phyloP scores from a whole-genome alignment of 2,888 invertebrate genomes.

The Merodon equestris region DNA sequence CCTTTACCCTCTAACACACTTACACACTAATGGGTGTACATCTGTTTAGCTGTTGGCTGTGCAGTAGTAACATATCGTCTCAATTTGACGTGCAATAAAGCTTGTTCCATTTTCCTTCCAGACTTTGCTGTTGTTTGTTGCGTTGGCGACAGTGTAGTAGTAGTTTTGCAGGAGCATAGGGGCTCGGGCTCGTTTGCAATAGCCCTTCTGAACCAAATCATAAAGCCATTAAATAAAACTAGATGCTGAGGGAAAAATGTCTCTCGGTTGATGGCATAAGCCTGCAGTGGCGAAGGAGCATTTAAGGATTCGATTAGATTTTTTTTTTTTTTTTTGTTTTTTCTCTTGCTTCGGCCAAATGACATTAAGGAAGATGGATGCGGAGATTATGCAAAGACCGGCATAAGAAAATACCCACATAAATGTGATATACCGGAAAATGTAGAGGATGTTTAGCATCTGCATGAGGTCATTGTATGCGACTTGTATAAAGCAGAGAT shows the following conservation, averaged over 20 bases:
- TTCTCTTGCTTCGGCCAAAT: conserved; percentile 12
- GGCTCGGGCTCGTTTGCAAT: neutral
- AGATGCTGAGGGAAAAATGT: conserved; percentile 24
- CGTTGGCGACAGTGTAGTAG: conserved; percentile 3
- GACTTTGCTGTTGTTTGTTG: conserved; percentile 18
- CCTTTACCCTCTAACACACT: too few species aligned
- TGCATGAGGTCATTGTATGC: too few species aligned
- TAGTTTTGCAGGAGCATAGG: conserved; percentile 5
- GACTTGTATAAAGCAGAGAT: too few species aligned
- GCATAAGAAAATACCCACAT: too few species aligned
- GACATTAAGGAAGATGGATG: conserved; percentile 66
- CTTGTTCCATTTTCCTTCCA: conserved; percentile 14
- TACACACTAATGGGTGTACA: conserved; percentile 5
- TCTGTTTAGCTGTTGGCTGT: conserved; percentile 21
- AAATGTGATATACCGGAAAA: too few species aligned
- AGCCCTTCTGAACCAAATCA: conserved; percentile 44
- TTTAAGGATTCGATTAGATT: conserved; percentile 62
- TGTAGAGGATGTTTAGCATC: too few species aligned
- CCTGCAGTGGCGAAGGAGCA: conserved; percentile 37
- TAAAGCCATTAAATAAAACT: conserved; percentile 57
- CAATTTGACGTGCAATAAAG: conserved; percentile 22
- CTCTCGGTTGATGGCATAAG: conserved; percentile 19
- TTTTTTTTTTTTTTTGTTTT: too few species aligned
- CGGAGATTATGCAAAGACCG: neutral
- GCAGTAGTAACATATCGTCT: conserved; percentile 19